These are phyloP conservation scores for Megathymus violae DNA, from an alignment of 1,140 invertebrate genomes.

Conservation along the genomic window DNA sequence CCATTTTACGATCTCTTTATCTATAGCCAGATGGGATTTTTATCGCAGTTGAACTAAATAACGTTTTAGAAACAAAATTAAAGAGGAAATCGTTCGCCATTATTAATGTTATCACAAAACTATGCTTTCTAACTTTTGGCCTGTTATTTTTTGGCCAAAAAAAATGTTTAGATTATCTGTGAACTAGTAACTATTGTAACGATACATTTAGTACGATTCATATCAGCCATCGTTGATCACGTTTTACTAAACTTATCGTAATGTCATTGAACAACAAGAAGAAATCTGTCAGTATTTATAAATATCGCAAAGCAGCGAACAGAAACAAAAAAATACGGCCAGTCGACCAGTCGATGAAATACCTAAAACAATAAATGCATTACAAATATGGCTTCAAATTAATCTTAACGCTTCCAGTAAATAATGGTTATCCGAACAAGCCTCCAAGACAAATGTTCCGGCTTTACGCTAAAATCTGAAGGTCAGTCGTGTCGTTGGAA, in stretches of 20 bases:
- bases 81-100: not conserved
- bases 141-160: not conserved
- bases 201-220: conserved; percentile 1
- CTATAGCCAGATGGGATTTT: not conserved
- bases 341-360: not conserved
- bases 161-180: not conserved
- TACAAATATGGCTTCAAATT: conserved; percentile 19
- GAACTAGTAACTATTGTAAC: conserved; percentile 2
- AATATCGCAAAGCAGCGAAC: not conserved
- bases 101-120: not conserved
- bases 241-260: conserved; percentile 1
- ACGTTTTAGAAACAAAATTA: not conserved
- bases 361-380: conserved; percentile 9
- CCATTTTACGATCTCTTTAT: too few relatives aligned
- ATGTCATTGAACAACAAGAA: conserved; percentile 1
- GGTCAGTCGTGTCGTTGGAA: conserved; percentile 67
- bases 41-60: not conserved
- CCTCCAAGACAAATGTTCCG: conserved; percentile 62
- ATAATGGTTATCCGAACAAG: conserved; percentile 51
- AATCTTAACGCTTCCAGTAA: conserved; percentile 21
- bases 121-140: conserved; percentile 1
- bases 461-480: conserved; percentile 67
- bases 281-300: conserved; percentile 6
- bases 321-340: not conserved
- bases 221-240: conserved; percentile 4